phyloP scores from a whole-genome alignment of 2,888 invertebrate species.

The Sarcophaga variegata region DNA sequence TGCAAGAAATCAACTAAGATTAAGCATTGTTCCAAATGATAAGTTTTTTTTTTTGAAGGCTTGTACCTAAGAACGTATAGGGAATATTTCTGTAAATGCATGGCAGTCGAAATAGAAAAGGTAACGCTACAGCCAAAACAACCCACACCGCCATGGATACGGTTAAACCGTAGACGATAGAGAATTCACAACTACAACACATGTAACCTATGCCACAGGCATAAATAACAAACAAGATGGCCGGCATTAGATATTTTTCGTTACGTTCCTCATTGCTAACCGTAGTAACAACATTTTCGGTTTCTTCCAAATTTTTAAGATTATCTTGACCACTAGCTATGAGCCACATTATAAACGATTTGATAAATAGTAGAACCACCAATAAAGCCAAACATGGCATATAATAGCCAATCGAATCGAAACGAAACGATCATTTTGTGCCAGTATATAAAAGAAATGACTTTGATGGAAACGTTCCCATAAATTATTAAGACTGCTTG shows the following conservation, averaged over 20 bases:
- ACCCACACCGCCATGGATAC: slow-evolving; percentile 83
- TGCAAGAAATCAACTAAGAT: too few species aligned
- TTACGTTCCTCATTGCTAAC: slow-evolving; percentile 15
- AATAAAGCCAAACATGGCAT: slow-evolving; percentile 94
- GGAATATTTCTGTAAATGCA: too few species aligned
- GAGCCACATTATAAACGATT: slow-evolving; percentile 91
- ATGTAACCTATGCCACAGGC: slow-evolving; percentile 84
- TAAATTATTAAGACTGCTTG: slow-evolving; percentile 97
- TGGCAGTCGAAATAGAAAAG: slow-evolving; percentile 77
- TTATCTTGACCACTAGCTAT: slow-evolving; percentile 72
- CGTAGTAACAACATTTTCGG: background rate
- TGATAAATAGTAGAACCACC: slow-evolving; percentile 89
- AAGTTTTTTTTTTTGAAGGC: too few species aligned
- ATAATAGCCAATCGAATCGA: slow-evolving; percentile 91
- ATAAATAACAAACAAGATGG: slow-evolving; percentile 83
- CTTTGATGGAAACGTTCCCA: slow-evolving; percentile 98
- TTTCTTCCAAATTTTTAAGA: slow-evolving; percentile 15
- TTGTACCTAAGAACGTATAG: too few species aligned
- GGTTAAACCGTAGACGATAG: slow-evolving; percentile 76
- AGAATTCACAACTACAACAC: slow-evolving; percentile 73
- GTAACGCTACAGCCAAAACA: slow-evolving; percentile 81
- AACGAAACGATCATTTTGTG: slow-evolving; percentile 93
- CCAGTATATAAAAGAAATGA: slow-evolving; percentile 97
- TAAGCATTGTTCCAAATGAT: too few species aligned
- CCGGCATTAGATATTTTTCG: slow-evolving; percentile 32